A percentile compares a stretch with the other conserved stretches of the same genome.
Evolutionary conservation across 2,113 vertebrate species (phyloP).

Genomic region (Phrynocephalus versicolor): DNA sequence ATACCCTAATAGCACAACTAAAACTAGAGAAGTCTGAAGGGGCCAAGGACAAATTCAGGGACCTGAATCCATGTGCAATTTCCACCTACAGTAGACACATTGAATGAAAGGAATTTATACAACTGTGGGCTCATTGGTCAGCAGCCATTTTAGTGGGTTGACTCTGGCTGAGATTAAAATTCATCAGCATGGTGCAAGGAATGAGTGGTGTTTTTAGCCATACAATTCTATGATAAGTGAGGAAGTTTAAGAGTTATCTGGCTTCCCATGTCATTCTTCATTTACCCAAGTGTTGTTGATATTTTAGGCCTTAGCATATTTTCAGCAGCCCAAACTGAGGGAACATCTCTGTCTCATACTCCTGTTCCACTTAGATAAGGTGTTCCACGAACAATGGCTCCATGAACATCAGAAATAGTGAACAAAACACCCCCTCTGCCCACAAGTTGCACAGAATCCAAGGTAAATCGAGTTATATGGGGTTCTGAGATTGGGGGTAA

Average conservation of each 20-base stretch:
- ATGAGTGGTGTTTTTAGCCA: neutral
- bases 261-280: neutral
- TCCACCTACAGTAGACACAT: no score
- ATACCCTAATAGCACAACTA: neutral
- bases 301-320: neutral
- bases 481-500: neutral
- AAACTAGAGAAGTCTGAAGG: neutral
- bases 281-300: neutral
- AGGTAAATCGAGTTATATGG: no score
- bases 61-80: neutral
- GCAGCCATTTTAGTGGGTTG: no score
- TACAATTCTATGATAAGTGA: neutral
- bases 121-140: no score
- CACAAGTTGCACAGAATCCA: neutral
- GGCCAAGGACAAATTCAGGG: neutral
- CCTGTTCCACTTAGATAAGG: neutral
- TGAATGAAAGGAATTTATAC: no score
- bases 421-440: neutral
- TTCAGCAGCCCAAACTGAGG: neutral
- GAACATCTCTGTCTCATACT: neutral
- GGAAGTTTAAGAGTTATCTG: neutral
- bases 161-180: no score
- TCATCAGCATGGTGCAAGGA: no score
- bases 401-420: neutral
- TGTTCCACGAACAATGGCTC: no score